These are phyloP conservation scores for Amyelois transitella DNA, from an alignment of 1,140 invertebrate genomes.

Conservation along the genomic window DNA sequence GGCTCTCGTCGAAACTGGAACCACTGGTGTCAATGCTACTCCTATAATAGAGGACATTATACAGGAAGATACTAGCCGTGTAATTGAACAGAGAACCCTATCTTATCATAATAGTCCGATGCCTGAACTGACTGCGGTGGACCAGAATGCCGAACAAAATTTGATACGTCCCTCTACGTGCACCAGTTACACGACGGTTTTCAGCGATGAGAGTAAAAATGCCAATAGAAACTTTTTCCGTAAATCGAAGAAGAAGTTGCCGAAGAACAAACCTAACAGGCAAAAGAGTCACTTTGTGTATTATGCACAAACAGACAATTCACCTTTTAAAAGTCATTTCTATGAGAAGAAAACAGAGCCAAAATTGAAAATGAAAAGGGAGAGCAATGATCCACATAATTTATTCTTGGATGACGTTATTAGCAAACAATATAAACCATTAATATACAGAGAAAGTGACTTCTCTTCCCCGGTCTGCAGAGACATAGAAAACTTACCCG, in stretches of 20 bases:
- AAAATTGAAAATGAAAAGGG: slow-evolving; percentile 3
- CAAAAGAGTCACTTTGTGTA: slow-evolving; percentile 40
- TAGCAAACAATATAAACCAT: slow-evolving; percentile 40
- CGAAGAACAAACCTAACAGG: slow-evolving; percentile 20
- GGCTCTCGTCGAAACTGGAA: not conserved
- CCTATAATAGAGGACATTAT: too few relatives aligned
- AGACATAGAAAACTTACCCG: slow-evolving; percentile 19
- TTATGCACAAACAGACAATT: slow-evolving; percentile 35
- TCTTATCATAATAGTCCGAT: too few relatives aligned
- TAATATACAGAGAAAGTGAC: slow-evolving; percentile 33
- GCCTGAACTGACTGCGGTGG: too few relatives aligned
- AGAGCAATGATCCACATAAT: not conserved
- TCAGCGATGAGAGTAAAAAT: not conserved
- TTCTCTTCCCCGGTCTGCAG: slow-evolving; percentile 48
- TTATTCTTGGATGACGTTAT: slow-evolving; percentile 32
- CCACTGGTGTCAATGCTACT: too few relatives aligned
- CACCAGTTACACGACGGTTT: not conserved
- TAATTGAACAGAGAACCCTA: too few relatives aligned
- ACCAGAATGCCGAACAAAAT: too few relatives aligned
- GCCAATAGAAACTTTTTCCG: slow-evolving; percentile 6
- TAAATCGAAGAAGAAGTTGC: slow-evolving; percentile 21
- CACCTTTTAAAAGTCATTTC: slow-evolving; percentile 24
- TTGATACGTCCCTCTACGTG: too few relatives aligned
- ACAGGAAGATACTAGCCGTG: too few relatives aligned
- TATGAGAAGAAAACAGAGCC: not conserved